Evolutionary conservation across 2,113 vertebrate genomes (phyloP).

Genomic region (Herpailurus yagouaroundi): DNA sequence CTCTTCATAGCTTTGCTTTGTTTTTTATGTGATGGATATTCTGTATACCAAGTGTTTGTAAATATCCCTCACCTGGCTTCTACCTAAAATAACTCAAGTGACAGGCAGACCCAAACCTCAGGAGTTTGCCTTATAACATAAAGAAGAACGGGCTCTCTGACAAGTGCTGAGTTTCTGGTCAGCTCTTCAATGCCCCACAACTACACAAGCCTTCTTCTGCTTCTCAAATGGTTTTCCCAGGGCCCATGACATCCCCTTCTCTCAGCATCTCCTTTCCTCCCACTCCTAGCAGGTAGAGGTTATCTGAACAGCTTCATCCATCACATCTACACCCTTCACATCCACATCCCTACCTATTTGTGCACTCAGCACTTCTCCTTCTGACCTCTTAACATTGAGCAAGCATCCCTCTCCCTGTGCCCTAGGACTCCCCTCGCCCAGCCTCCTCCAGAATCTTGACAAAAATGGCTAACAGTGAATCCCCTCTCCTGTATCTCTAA

Average conservation of each 20-base stretch:
- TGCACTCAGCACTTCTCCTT: background rate
- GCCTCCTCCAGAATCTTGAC: background rate
- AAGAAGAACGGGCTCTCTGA: background rate
- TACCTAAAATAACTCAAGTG: constrained; percentile 4
- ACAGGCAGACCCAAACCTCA: background rate
- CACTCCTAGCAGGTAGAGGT: background rate
- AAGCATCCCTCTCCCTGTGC: background rate
- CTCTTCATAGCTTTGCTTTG: background rate
- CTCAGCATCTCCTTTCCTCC: background rate
- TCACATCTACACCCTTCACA: background rate
- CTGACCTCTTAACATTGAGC: background rate
- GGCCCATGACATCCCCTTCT: background rate
- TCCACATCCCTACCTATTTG: background rate
- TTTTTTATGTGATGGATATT: background rate
- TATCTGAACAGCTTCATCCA: background rate
- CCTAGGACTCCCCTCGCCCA: background rate
- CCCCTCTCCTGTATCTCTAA: background rate
- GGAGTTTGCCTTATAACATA: background rate
- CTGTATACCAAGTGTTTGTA: background rate
- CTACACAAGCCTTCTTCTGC: background rate
- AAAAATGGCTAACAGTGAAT: background rate
- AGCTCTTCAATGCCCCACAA: background rate
- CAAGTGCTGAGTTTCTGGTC: background rate
- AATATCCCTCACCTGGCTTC: background rate
- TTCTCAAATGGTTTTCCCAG: background rate